Conservation (phyloP, 1,140 invertebrate genomes). For the Diorhabda elongata region DNA sequence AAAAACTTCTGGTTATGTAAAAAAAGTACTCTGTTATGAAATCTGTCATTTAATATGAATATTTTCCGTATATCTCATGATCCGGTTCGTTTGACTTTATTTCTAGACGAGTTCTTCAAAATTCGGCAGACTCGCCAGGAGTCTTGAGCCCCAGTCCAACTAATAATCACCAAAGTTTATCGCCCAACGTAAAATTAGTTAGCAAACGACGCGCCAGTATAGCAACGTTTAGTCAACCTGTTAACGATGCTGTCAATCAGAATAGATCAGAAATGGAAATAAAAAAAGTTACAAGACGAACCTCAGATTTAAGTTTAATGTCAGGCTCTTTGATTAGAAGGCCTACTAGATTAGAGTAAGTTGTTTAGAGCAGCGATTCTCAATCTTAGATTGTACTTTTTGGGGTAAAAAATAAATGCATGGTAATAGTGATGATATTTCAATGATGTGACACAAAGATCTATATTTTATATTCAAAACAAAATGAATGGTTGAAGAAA, state of each 20-base stretch:
- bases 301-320: constrained; percentile 37
- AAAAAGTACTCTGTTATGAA: too few species aligned
- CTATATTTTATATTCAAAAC: too few species aligned
- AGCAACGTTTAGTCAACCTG: constrained; percentile 35
- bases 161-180: constrained; percentile 20
- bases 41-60: too few species aligned
- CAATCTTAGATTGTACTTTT: neutral
- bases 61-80: too few species aligned
- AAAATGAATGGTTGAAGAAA: too few species aligned
- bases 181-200: constrained; percentile 22
- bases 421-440: too few species aligned
- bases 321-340: constrained; percentile 34
- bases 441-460: too few species aligned
- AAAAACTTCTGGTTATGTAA: too few species aligned
- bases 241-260: neutral
- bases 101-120: constrained; percentile 41
- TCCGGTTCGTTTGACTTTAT: too few species aligned
- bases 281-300: constrained; percentile 37
- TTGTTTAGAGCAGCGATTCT: constrained; percentile 5
- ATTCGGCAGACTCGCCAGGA: constrained; percentile 22
- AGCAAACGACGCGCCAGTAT: constrained; percentile 42
- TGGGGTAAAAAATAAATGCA: too few species aligned
- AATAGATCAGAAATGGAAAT: constrained; percentile 21
- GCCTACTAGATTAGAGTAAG: constrained; percentile 43
- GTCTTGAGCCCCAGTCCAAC: constrained; percentile 8